Percentiles rank a stretch among this genome's conserved stretches.
phyloP scores from a whole-genome alignment of 64 coral and sea anemone species.

The Porites lutea region DNA sequence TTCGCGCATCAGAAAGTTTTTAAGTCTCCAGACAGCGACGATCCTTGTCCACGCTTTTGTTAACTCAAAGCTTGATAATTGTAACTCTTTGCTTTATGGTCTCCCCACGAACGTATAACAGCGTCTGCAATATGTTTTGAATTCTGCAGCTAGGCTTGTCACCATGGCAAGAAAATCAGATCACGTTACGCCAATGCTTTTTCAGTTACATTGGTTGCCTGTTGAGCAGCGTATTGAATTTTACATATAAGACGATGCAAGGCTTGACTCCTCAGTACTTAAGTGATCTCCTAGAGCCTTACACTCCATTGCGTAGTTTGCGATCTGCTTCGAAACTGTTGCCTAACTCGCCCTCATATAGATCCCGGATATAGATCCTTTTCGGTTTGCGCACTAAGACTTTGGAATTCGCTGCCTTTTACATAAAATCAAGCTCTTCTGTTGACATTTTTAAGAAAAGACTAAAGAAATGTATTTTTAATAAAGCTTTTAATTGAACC shows the following conservation, averaged over 20 bases:
- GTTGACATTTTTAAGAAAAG: too few relatives aligned
- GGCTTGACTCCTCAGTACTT: not conserved
- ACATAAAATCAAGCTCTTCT: too few relatives aligned
- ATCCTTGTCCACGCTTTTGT: conserved; percentile 28
- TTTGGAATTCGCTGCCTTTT: too few relatives aligned
- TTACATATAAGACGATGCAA: not conserved
- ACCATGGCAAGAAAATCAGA: conserved; percentile 41
- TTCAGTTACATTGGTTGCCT: conserved; percentile 38
- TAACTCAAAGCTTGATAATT: conserved; percentile 5
- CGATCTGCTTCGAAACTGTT: not conserved
- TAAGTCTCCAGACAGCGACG: conserved; percentile 34
- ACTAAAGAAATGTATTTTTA: too few relatives aligned
- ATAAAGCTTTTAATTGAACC: too few relatives aligned
- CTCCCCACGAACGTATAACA: conserved; percentile 41
- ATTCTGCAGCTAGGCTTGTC: conserved; percentile 53
- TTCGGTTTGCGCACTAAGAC: too few relatives aligned
- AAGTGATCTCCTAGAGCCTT: not conserved
- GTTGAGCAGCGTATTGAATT: not conserved
- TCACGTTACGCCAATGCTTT: conserved; percentile 40
- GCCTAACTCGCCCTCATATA: not conserved
- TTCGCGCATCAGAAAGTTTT: conserved; percentile 22
- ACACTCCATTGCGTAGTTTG: not conserved
- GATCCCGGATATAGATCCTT: not conserved
- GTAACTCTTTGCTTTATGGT: conserved; percentile 10
- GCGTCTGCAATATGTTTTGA: conserved; percentile 55